Evolutionary conservation across 1,140 invertebrate genomes (phyloP), one percentile per base, ranked within the genome.

Genomic region (Drosophila repleta): DNA sequence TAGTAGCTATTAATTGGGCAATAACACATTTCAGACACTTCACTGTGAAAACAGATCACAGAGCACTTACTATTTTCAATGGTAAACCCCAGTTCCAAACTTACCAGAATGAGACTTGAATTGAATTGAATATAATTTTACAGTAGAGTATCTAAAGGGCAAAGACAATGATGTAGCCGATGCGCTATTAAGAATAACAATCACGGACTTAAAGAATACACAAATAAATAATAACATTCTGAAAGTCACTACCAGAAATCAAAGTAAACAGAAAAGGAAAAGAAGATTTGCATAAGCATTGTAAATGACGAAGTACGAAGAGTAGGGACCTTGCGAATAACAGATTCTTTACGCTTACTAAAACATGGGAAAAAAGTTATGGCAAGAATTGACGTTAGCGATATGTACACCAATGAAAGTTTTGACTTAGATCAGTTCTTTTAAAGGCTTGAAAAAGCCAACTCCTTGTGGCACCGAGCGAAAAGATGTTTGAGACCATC

Each of bases 401-500:
- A 43, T n/a, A 43, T 90, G 7, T 39, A 24, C 4, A 24, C 24
- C 24, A 24, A 24, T 24, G 24, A 24, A 24, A 24, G 2, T 24
- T 24, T 24, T 4, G 24, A 24, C 24, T 24, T 24, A 24, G 24
- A 4, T 24, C 24, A 24, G 24, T 24, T 24, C 24, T 91, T 35
- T 11, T 6, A 35, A 35, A 35, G 32, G 32, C 10, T 35, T 35
- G 32, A 21, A 74, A 83, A 2, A 24, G 24, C n/a, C n/a, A n/a
- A n/a, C n/a, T n/a, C n/a, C n/a, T n/a, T n/a, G n/a, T n/a, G n/a
- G n/a, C n/a, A n/a, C n/a, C n/a, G n/a, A n/a, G n/a, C n/a, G n/a
- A n/a, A n/a, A n/a, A n/a, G n/a, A n/a, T n/a, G n/a, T n/a, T n/a
- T n/a, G n/a, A n/a, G n/a, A n/a, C n/a, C n/a, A n/a, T n/a, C n/a